Base-by-base conservation (phyloP, 2,888 invertebrate genomes). In the Pyrocoelia pectoralis region DNA sequence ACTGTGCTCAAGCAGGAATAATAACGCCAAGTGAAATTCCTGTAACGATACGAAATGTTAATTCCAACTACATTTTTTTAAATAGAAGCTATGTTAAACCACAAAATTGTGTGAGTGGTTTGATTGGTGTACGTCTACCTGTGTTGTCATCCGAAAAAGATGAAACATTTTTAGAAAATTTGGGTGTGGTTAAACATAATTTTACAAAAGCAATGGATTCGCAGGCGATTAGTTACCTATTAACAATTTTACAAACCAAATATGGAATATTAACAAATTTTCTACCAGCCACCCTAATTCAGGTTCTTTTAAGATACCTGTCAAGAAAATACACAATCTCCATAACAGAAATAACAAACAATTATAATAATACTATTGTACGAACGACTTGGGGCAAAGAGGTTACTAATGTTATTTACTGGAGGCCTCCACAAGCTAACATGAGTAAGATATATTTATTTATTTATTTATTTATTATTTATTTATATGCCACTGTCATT, bases 381-480 rank as follows among this genome's bases (percentile, higher is more conserved):
- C 83, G 82, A 1, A 87, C 88, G 5, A 71, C 88, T 13, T 89
- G 90, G 85, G 88, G 89, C 0, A 88, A 90, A 66, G 84, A 85
- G 6, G 84, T 91, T 1, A 85, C 85, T 2, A 83, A 84, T 40
- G 86, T 88, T 0, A 81, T 91, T 56, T 90, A 89, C 73, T 91
- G 90, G 90, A 83, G 89, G 68, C 91, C 91, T 9, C 89, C 90
- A 0, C 91, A 91, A 78, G 89, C 90, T 56, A 91, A 91, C 78
- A 89, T 90, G 67, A 88, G 91, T 91, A 78, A 85, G 88, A 68
- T 43, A 24, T n/a, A n/a, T n/a, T 59, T 49, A 52, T 24, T 43
- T 41, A 43, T 56, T n/a, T n/a, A n/a, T n/a, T n/a, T n/a, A n/a
- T n/a, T n/a, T n/a, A n/a, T n/a, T n/a, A n/a, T n/a, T n/a, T n/a